phyloP scores from a whole-genome alignment of 2,797 vertebrate species.

The Antennarius maculatus region DNA sequence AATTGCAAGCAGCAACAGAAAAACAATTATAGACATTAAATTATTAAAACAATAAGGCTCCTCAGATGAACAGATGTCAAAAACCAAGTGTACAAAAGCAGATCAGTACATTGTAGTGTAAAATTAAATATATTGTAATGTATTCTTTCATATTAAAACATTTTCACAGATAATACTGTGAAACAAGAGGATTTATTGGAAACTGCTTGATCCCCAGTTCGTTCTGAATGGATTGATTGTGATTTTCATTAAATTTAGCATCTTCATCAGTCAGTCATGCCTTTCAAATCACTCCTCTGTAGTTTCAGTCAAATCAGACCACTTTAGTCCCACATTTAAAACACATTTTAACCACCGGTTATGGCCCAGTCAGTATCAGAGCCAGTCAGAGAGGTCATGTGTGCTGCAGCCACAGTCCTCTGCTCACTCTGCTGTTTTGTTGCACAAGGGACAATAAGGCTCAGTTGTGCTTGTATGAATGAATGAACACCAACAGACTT shows the following conservation, averaged over 20 bases:
- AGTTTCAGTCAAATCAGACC: background rate
- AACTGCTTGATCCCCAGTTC: too few relatives aligned
- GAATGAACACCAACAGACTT: constrained; percentile 58
- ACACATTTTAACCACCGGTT: background rate
- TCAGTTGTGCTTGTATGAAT: constrained; percentile 54
- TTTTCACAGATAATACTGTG: background rate
- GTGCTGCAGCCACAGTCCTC: background rate
- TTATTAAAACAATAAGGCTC: too few relatives aligned
- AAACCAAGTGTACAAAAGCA: too few relatives aligned
- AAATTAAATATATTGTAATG: too few relatives aligned
- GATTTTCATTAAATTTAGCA: background rate
- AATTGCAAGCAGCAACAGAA: too few relatives aligned
- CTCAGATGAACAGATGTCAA: too few relatives aligned
- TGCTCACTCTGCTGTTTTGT: constrained; percentile 36
- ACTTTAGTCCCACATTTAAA: background rate
- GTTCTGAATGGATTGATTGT: too few relatives aligned
- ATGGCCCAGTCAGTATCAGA: background rate
- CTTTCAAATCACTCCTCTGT: too few relatives aligned
- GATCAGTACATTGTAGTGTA: too few relatives aligned
- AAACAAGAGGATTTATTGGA: background rate
- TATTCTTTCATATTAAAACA: too few relatives aligned
- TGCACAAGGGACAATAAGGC: constrained; percentile 50
- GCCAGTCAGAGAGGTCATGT: background rate
- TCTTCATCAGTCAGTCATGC: background rate
- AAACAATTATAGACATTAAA: too few relatives aligned